Percentiles rank a stretch among this genome's conserved stretches.
These are phyloP conservation scores for Phaonia tiefii DNA, from an alignment of 2,888 invertebrate species.

Conservation along the genomic window DNA sequence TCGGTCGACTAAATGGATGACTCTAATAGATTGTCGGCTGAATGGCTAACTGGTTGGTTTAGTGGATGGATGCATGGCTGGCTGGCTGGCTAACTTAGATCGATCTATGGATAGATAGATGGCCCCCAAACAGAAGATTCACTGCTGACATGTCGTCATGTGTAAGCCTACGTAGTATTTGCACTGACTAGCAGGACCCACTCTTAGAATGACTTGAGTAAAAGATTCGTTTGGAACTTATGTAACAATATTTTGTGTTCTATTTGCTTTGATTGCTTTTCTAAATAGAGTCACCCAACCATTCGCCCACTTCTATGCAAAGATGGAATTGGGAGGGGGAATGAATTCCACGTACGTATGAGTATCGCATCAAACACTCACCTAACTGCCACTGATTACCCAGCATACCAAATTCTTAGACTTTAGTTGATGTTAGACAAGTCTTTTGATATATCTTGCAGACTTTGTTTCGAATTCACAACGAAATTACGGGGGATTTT, in stretches of 20 bases:
- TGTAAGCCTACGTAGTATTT: not conserved
- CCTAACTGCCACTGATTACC: too few species aligned
- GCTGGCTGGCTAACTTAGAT: conserved; percentile 16
- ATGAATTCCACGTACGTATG: not conserved
- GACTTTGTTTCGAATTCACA: too few species aligned
- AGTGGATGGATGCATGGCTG: conserved; percentile 22
- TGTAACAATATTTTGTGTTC: conserved; percentile 38
- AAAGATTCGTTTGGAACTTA: conserved; percentile 50
- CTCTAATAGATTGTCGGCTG: conserved; percentile 20
- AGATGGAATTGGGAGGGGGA: too few species aligned
- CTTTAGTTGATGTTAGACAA: too few species aligned
- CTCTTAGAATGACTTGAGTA: conserved; percentile 33
- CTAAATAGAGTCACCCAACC: not conserved
- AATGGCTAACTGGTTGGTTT: not conserved
- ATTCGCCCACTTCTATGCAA: not conserved
- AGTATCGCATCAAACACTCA: too few species aligned
- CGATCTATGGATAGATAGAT: too few species aligned
- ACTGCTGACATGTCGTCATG: not conserved
- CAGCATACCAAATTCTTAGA: too few species aligned
- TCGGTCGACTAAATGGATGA: conserved; percentile 31
- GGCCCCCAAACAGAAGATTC: not conserved
- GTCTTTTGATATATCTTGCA: too few species aligned
- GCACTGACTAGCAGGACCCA: not conserved
- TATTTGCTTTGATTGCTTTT: conserved; percentile 27
- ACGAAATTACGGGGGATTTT: too few species aligned